These are phyloP conservation scores for Cyphomyrus discorhynchus DNA, from an alignment of 2,113 vertebrate genomes.

Conservation along the genomic window DNA sequence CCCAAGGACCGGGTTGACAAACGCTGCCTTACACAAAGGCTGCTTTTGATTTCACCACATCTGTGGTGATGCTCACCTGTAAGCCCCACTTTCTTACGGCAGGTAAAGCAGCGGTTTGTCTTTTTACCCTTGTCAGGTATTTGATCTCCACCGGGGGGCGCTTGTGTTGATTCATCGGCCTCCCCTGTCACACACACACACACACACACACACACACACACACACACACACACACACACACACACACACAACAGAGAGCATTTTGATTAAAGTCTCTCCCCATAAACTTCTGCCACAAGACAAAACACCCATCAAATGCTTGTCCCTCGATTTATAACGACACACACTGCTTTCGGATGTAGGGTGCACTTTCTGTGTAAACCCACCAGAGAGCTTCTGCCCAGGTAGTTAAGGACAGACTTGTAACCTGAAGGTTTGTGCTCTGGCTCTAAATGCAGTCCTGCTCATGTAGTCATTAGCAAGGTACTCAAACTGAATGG, in stretches of 20 bases:
- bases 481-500: neutral
- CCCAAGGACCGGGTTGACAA: neutral
- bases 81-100: conserved; percentile 77
- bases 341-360: neutral
- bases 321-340: neutral
- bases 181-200: conserved; percentile 34
- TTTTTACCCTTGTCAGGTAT: conserved; percentile 59
- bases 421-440: neutral
- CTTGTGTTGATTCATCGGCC: conserved; percentile 50
- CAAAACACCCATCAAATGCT: neutral
- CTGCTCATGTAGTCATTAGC: neutral
- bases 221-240: too few relatives aligned
- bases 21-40: neutral
- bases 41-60: neutral
- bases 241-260: neutral
- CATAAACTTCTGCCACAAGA: neutral
- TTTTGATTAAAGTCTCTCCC: neutral
- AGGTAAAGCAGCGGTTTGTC: conserved; percentile 77
- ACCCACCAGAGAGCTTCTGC: neutral
- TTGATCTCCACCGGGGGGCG: conserved; percentile 36
- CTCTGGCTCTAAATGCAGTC: neutral
- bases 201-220: too few relatives aligned
- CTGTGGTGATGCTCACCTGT: conserved; percentile 58
- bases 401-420: neutral
- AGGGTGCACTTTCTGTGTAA: neutral